Conservation (phyloP, 2,113 vertebrate species). For the Oryctolagus cuniculus region DNA sequence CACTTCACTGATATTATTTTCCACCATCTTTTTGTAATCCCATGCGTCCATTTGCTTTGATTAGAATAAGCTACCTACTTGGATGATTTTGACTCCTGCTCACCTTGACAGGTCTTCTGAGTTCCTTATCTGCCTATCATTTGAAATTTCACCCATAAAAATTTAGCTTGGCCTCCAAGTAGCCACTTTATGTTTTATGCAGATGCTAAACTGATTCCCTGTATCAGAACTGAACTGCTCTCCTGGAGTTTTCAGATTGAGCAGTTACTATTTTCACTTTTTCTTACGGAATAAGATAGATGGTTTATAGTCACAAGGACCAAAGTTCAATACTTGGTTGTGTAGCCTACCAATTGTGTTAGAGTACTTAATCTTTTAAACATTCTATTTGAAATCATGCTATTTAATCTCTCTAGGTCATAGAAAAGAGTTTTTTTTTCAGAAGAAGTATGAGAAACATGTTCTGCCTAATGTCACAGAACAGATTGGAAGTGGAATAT, state of each 20-base stretch:
- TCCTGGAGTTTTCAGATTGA: not conserved
- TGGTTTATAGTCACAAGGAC: not conserved
- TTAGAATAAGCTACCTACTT: not conserved
- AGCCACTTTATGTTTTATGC: not conserved
- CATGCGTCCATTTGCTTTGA: not conserved
- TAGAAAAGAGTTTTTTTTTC: not conserved
- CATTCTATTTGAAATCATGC: not conserved
- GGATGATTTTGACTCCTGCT: not conserved
- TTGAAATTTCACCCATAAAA: not conserved
- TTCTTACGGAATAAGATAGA: not conserved
- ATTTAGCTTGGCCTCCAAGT: not conserved
- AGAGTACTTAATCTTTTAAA: not conserved
- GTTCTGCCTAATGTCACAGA: not conserved
- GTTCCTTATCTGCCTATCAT: not conserved
- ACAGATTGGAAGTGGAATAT: not conserved
- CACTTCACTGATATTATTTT: constrained; percentile 13
- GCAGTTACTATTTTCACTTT: not conserved
- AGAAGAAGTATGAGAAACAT: not conserved
- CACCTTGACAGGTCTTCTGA: not conserved
- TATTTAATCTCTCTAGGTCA: not conserved
- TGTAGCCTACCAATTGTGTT: not conserved
- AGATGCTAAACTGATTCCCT: not conserved
- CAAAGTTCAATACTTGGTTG: not conserved
- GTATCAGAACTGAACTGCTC: not conserved
- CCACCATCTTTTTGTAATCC: not conserved